Percentiles rank a stretch among this genome's conserved stretches.
phyloP scores from a whole-genome alignment of 37 sponge, comb jelly and placozoan species.

The Beroe ovata region DNA sequence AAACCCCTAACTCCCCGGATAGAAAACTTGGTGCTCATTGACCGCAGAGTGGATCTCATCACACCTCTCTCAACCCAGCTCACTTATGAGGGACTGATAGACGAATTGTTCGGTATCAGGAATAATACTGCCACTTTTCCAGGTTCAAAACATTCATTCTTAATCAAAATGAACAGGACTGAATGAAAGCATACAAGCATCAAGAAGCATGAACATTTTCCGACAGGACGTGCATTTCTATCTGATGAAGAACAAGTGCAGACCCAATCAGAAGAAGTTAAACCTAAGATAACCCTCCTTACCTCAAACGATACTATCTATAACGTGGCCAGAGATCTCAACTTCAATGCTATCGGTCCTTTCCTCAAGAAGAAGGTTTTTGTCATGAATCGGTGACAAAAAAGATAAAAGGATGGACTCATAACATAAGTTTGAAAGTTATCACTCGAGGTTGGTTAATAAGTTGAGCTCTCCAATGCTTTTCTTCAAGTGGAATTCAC shows the following conservation, averaged over 20 bases:
- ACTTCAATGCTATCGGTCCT: constrained; percentile 82
- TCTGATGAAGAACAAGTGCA: background rate
- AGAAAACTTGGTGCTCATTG: constrained; percentile 82
- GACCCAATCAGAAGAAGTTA: background rate
- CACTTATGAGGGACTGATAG: constrained; percentile 96
- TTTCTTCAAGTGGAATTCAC: too few species aligned
- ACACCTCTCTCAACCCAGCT: constrained; percentile 92
- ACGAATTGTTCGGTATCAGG: constrained; percentile 88
- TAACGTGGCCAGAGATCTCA: constrained; percentile 81
- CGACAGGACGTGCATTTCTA: background rate
- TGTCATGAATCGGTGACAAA: too few species aligned
- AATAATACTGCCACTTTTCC: constrained; percentile 69
- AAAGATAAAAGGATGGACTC: too few species aligned
- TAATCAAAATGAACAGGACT: too few species aligned
- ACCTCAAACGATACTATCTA: constrained; percentile 78
- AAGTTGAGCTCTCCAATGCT: too few species aligned
- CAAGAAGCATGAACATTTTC: too few species aligned
- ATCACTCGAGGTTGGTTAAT: too few species aligned
- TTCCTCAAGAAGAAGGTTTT: constrained; percentile 77
- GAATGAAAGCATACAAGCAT: too few species aligned
- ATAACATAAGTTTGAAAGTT: too few species aligned
- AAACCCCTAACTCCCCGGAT: constrained; percentile 73
- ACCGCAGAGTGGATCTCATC: constrained; percentile 90
- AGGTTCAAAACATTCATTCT: too few species aligned
- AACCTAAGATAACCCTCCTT: constrained; percentile 13